Conservation (phyloP, 2,797 vertebrate genomes). For the Pelodytes ibericus region DNA sequence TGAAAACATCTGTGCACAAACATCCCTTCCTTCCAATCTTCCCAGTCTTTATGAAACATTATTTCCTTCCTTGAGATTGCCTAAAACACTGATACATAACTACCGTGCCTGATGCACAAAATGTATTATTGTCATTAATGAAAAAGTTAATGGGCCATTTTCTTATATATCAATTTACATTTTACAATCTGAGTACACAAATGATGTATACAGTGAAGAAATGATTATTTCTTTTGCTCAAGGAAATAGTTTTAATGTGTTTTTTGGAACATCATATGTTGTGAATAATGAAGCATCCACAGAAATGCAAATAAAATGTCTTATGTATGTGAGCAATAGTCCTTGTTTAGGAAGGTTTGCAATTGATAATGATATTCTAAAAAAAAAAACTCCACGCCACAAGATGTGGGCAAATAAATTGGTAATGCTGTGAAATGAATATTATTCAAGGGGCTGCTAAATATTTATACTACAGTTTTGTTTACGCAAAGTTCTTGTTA, state of each 20-base stretch:
- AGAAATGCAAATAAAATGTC: slow-evolving; percentile 91
- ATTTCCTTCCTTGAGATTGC: slow-evolving; percentile 73
- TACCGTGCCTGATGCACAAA: slow-evolving; percentile 85
- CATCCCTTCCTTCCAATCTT: not conserved
- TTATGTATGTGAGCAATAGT: slow-evolving; percentile 89
- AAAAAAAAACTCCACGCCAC: slow-evolving; percentile 37
- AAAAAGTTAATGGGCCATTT: slow-evolving; percentile 99
- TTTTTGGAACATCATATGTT: slow-evolving; percentile 95
- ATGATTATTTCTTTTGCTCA: slow-evolving; percentile 90
- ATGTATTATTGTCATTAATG: slow-evolving; percentile 99
- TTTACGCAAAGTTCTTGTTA: not conserved
- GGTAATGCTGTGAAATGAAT: not conserved
- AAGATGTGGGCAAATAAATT: not conserved
- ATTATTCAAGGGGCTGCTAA: not conserved
- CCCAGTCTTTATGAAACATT: slow-evolving; percentile 41
- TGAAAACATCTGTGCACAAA: not conserved
- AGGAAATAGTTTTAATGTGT: slow-evolving; percentile 98
- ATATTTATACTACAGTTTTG: not conserved
- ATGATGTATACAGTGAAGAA: slow-evolving; percentile 92
- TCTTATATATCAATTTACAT: slow-evolving; percentile 99
- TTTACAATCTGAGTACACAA: slow-evolving; percentile 96
- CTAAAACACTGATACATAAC: slow-evolving; percentile 68
- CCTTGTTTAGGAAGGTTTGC: slow-evolving; percentile 84
- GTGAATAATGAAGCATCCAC: slow-evolving; percentile 97
- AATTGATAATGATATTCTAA: slow-evolving; percentile 62